These are phyloP conservation scores for Zele albiditarsus DNA, from an alignment of 2,888 invertebrate genomes.

Conservation along the genomic window DNA sequence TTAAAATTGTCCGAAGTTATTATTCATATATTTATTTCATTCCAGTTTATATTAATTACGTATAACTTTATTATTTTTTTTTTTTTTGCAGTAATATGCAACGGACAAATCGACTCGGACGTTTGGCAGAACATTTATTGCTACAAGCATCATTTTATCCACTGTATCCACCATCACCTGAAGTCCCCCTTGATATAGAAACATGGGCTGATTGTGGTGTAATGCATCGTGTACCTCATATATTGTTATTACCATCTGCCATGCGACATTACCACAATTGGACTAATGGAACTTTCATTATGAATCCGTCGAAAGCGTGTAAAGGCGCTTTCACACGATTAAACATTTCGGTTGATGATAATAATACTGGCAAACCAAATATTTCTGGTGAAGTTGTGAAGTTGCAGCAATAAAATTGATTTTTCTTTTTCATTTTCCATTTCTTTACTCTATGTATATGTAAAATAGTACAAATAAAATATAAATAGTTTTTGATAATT, in stretches of 20 bases:
- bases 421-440: no score
- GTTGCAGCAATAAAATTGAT: constrained; percentile 4
- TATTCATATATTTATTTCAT: not conserved
- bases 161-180: constrained; percentile 82
- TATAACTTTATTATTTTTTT: constrained; percentile 19
- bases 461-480: not conserved
- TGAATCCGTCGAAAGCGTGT: constrained; percentile 89
- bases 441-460: not conserved
- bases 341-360: constrained; percentile 70
- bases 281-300: constrained; percentile 83
- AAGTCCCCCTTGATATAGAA: constrained; percentile 81
- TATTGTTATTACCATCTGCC: constrained; percentile 89
- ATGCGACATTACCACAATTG: constrained; percentile 87
- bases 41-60: not conserved
- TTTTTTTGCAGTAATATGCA: constrained; percentile 70
- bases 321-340: constrained; percentile 87
- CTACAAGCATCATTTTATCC: constrained; percentile 89
- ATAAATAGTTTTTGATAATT: no score
- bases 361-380: constrained; percentile 55
- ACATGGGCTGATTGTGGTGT: constrained; percentile 83
- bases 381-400: constrained; percentile 66
- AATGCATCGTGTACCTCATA: constrained; percentile 84
- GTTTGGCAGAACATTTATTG: constrained; percentile 83
- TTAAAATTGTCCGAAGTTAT: not conserved
- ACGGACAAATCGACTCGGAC: constrained; percentile 80